A percentile compares a stretch with the other conserved stretches of the same genome.
Evolutionary conservation across 2,888 invertebrate genomes (phyloP).

Genomic region (Xanthia icteritia): DNA sequence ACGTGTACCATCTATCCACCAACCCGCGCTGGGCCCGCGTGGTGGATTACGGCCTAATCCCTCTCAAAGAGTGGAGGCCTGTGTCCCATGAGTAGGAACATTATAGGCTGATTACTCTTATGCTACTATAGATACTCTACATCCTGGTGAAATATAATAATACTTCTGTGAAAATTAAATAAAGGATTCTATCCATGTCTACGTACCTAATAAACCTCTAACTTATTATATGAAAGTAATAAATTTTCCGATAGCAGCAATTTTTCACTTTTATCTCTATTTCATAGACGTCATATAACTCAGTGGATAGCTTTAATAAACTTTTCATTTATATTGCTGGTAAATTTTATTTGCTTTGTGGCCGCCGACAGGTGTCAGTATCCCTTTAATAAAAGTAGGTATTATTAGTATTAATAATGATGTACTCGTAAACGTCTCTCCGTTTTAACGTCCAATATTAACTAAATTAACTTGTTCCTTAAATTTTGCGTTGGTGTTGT

Average conservation of each 20-base stretch:
- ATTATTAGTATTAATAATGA: slow-evolving; percentile 8
- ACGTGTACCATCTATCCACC: too few species aligned
- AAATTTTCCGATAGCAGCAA: slow-evolving; percentile 37
- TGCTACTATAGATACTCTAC: neutral
- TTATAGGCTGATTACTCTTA: too few species aligned
- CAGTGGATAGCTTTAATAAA: slow-evolving; percentile 23
- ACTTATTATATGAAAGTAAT: slow-evolving; percentile 37
- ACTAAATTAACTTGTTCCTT: too few species aligned
- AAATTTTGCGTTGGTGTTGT: too few species aligned
- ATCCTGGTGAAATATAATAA: too few species aligned
- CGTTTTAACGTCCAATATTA: neutral
- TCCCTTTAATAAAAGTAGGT: neutral
- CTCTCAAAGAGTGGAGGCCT: too few species aligned
- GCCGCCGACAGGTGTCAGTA: slow-evolving; percentile 8
- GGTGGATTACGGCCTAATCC: too few species aligned
- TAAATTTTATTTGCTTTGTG: slow-evolving; percentile 24
- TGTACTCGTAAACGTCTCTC: neutral
- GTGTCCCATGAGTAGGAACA: too few species aligned
- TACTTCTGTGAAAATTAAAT: neutral
- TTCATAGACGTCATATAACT: slow-evolving; percentile 33
- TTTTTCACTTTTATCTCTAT: slow-evolving; percentile 43
- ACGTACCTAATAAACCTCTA: slow-evolving; percentile 4
- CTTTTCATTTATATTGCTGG: slow-evolving; percentile 25
- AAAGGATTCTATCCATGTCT: neutral
- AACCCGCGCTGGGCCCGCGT: too few species aligned